Percentiles rank a stretch among this genome's conserved stretches.
Conservation (phyloP, 2,113 vertebrate species). For the Vimba vimba region DNA sequence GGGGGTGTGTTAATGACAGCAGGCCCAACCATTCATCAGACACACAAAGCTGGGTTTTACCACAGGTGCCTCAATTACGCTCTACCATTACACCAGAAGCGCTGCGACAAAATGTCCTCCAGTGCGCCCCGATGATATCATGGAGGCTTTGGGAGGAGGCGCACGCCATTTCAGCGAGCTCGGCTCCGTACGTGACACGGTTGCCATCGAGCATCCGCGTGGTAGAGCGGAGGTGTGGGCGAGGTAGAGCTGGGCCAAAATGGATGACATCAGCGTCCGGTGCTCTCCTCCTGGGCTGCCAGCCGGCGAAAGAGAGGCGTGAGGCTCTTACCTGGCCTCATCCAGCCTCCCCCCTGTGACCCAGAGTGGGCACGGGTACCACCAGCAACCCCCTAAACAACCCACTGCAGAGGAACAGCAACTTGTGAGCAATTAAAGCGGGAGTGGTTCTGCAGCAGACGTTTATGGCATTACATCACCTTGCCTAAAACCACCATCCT, state of each 20-base stretch:
- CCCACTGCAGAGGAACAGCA: slow-evolving; percentile 65
- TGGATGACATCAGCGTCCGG: slow-evolving; percentile 49
- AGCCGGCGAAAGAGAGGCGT: slow-evolving; percentile 35
- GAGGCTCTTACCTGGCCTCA: slow-evolving; percentile 36
- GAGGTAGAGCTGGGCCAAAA: slow-evolving; percentile 21
- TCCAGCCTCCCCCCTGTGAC: slow-evolving; percentile 45
- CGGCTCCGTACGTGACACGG: slow-evolving; percentile 1
- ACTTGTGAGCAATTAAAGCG: slow-evolving; percentile 61
- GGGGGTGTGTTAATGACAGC: slow-evolving; percentile 63
- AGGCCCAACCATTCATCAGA: slow-evolving; percentile 55
- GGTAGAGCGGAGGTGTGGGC: slow-evolving; percentile 22
- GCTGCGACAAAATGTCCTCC: slow-evolving; percentile 57
- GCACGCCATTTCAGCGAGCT: slow-evolving; percentile 32
- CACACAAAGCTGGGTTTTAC: slow-evolving; percentile 67
- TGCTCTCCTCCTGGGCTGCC: slow-evolving; percentile 39
- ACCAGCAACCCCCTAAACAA: slow-evolving; percentile 58
- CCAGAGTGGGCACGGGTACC: slow-evolving; percentile 56
- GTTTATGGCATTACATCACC: slow-evolving; percentile 54
- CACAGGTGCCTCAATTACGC: slow-evolving; percentile 67
- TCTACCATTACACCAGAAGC: slow-evolving; percentile 27
- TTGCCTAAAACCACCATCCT: slow-evolving; percentile 32
- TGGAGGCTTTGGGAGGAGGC: slow-evolving; percentile 18
- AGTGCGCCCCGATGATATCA: slow-evolving; percentile 35
- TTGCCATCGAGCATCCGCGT: background rate
- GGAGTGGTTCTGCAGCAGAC: slow-evolving; percentile 51